Conservation (phyloP, 2,888 invertebrate genomes). For the Pocota personata region DNA sequence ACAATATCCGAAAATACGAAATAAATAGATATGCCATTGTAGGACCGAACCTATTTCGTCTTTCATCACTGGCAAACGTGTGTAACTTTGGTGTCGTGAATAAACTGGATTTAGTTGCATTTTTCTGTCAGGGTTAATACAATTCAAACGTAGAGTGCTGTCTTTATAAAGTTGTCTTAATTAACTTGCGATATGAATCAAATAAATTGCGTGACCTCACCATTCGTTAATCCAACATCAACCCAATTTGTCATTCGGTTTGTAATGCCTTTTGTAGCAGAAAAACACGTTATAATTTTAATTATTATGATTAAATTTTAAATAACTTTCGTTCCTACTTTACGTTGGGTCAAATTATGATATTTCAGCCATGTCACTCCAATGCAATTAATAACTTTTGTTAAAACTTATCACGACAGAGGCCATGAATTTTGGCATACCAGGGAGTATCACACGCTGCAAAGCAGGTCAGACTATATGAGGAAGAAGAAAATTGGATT, state of each 20-base stretch:
- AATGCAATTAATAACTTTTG: too few relatives aligned
- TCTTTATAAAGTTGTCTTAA: not conserved
- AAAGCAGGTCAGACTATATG: too few relatives aligned
- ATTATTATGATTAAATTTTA: too few relatives aligned
- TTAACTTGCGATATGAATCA: not conserved
- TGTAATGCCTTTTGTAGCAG: not conserved
- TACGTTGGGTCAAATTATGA: too few relatives aligned
- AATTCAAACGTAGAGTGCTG: not conserved
- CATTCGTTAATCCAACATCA: not conserved
- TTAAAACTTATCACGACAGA: too few relatives aligned
- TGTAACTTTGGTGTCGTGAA: not conserved
- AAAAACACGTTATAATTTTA: too few relatives aligned
- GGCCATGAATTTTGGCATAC: too few relatives aligned
- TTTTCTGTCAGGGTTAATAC: too few relatives aligned
- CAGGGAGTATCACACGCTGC: too few relatives aligned
- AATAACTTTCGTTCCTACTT: too few relatives aligned
- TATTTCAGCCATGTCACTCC: too few relatives aligned
- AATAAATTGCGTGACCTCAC: not conserved
- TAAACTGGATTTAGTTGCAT: not conserved
- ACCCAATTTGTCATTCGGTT: not conserved
- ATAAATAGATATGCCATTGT: conserved; percentile 75
- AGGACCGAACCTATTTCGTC: conserved; percentile 15
- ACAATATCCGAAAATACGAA: conserved; percentile 77
- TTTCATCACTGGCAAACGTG: not conserved
- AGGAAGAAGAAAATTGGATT: too few relatives aligned